Conservation (phyloP, 2,797 vertebrate species). For the Alca torda region DNA sequence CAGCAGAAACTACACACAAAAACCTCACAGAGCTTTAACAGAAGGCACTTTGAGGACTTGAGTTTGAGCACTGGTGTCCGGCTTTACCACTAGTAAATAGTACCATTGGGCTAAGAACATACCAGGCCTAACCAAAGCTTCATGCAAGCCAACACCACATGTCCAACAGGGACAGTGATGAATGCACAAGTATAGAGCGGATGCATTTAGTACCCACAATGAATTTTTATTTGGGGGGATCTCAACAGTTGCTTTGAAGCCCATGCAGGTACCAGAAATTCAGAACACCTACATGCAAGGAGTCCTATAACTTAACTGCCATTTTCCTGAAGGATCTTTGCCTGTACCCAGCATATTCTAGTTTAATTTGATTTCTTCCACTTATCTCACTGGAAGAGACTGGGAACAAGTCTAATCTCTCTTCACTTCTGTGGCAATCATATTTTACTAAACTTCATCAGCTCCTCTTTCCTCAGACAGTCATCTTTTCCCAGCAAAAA, state of each 20-base stretch:
- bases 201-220: neutral
- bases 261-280: neutral
- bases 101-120: neutral
- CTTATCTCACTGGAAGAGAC: neutral
- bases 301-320: neutral
- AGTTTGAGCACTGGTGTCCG: neutral
- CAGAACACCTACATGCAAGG: neutral
- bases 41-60: neutral
- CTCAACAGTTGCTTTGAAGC: neutral
- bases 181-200: rapidly evolving
- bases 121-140: neutral
- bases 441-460: neutral
- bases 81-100: neutral
- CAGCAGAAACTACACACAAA: neutral
- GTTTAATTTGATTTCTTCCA: neutral
- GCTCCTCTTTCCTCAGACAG: neutral
- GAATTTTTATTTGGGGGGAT: neutral
- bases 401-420: neutral
- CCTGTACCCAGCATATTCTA: neutral
- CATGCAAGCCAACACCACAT: neutral
- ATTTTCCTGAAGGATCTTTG: neutral
- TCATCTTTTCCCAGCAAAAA: neutral
- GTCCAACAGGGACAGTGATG: too few relatives aligned
- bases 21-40: neutral
- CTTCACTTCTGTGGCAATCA: neutral